phyloP scores from a whole-genome alignment of 2,113 vertebrate genomes.

The Cyanoliseus patagonus region DNA sequence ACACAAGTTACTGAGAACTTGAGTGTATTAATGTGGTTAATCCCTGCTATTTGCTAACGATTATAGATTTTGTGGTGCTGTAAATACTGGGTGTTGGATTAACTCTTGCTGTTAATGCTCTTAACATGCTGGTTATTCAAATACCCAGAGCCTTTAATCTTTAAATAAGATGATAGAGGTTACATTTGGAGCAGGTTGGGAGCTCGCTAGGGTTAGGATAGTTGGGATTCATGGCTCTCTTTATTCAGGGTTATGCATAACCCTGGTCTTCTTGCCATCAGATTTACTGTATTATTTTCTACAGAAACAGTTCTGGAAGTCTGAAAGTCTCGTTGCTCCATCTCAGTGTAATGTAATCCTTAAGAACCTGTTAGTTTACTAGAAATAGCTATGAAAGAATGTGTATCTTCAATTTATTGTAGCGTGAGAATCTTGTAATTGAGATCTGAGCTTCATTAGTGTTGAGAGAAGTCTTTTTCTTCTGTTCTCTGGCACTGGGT shows the following conservation, averaged over 20 bases:
- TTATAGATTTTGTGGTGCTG: background rate
- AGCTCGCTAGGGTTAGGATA: background rate
- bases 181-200: background rate
- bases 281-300: background rate
- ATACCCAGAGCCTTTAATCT: constrained; percentile 26
- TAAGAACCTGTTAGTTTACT: background rate
- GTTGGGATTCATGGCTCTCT: background rate
- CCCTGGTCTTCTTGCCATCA: background rate
- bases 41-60: background rate
- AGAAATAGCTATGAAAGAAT: background rate
- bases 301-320: background rate
- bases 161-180: background rate
- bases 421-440: background rate
- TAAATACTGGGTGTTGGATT: constrained; percentile 6
- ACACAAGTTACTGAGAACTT: background rate
- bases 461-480: background rate
- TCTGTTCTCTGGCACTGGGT: background rate
- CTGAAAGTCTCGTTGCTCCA: background rate
- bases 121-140: background rate
- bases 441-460: background rate
- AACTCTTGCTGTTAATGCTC: constrained; percentile 18
- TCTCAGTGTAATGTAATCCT: background rate
- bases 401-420: background rate
- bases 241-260: background rate
- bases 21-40: background rate